Percentiles rank a stretch among this genome's conserved stretches.
Conservation (phyloP, 2,113 vertebrate genomes). For the Campylorhamphus procurvoides region DNA sequence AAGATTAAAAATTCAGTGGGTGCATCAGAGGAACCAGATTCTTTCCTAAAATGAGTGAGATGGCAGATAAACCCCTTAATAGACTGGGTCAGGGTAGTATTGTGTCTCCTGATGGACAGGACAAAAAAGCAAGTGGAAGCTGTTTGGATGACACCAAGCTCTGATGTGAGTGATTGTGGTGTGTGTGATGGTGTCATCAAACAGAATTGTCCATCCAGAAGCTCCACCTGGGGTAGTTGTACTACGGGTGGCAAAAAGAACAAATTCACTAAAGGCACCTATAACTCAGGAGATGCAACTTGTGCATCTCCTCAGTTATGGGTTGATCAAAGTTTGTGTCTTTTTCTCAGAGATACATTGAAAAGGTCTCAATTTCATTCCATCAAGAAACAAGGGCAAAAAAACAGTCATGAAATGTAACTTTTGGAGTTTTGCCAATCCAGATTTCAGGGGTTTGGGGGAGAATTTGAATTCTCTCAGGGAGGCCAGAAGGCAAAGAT, state of each 20-base stretch:
- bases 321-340: background rate
- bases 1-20: background rate
- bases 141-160: background rate
- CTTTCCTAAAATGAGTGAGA: background rate
- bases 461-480: background rate
- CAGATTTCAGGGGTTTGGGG: background rate
- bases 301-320: background rate
- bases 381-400: background rate
- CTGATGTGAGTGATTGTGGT: background rate
- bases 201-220: background rate
- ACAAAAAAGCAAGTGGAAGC: constrained; percentile 34
- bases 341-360: background rate
- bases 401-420: background rate
- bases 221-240: background rate
- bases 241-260: background rate
- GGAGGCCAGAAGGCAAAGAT: constrained; percentile 34
- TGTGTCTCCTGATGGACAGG: background rate
- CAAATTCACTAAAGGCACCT: too few relatives aligned
- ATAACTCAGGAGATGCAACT: too few relatives aligned
- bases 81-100: background rate
- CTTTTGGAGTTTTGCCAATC: background rate
- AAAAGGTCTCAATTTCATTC: background rate
- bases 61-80: background rate
- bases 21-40: background rate
- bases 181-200: background rate